Percentiles rank a stretch among this genome's conserved stretches.
Conservation (phyloP, 2,797 vertebrate genomes). For the Melanotaenia boesemani region DNA sequence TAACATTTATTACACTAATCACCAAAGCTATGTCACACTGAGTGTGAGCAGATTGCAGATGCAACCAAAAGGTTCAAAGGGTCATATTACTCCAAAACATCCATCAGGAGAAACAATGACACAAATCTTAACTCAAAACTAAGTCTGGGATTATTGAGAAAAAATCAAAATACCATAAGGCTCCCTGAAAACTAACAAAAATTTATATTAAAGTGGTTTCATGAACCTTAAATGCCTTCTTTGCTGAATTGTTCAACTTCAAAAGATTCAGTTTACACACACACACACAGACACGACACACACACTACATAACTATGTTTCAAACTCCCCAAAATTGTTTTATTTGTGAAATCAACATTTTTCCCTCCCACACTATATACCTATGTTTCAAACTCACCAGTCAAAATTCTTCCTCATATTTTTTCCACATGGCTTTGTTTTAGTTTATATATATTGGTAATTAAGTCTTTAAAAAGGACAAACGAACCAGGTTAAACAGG, state of each 20-base stretch:
- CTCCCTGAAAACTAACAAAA: background rate
- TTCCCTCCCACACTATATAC: constrained; percentile 1
- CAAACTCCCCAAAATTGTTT: no score
- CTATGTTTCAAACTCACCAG: background rate
- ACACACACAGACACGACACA: no score
- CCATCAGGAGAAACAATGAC: no score
- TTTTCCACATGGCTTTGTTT: background rate
- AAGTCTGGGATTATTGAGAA: no score
- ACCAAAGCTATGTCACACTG: background rate
- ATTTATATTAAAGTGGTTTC: background rate
- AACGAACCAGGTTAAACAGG: background rate
- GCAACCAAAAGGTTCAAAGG: background rate
- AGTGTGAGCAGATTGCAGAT: background rate
- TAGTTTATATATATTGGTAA: background rate
- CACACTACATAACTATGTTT: no score
- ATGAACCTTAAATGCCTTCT: background rate
- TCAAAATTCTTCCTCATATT: constrained; percentile 22
- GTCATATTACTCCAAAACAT: background rate
- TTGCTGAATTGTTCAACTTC: constrained; percentile 15
- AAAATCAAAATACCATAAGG: no score
- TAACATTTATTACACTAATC: constrained; percentile 18
- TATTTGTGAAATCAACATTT: constrained; percentile 5
- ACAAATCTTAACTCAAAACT: no score
- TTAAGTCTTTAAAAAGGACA: constrained; percentile 11
- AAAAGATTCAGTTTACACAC: constrained; percentile 5